Conservation (phyloP, 2,113 vertebrate genomes). For the Paedocypris sp. region DNA sequence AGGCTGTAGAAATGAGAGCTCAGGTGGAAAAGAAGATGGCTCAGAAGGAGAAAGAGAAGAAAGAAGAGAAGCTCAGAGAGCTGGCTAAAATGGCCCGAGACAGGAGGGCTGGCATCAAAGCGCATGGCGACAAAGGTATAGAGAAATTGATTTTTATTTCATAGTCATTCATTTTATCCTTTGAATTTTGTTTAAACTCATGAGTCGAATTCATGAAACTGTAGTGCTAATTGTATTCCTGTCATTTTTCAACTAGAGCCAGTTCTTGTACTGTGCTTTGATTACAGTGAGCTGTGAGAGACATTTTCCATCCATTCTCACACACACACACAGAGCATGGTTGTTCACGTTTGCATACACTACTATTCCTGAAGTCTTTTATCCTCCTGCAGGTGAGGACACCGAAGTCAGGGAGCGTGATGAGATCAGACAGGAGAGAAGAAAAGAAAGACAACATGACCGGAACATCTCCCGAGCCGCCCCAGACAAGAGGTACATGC, state of each 20-base stretch:
- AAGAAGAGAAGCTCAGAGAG: slow-evolving; percentile 92
- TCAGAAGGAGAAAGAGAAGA: slow-evolving; percentile 97
- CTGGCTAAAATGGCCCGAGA: slow-evolving; percentile 93
- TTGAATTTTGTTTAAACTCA: neutral
- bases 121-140: slow-evolving; percentile 85
- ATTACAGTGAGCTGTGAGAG: too few species aligned
- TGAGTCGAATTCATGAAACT: too few species aligned
- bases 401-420: slow-evolving; percentile 84
- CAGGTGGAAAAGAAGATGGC: slow-evolving; percentile 99
- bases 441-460: slow-evolving; percentile 90
- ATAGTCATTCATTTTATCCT: too few species aligned
- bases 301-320: too few species aligned
- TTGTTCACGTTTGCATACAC: neutral
- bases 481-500: slow-evolving; percentile 84
- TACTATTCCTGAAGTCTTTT: neutral
- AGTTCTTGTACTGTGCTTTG: too few species aligned
- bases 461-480: slow-evolving; percentile 88
- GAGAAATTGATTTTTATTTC: neutral
- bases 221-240: too few species aligned
- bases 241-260: too few species aligned
- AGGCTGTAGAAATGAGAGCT: slow-evolving; percentile 96
- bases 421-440: slow-evolving; percentile 84
- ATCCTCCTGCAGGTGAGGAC: slow-evolving; percentile 62
- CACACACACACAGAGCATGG: too few species aligned
- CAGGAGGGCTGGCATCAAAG: slow-evolving; percentile 91